Percentiles rank a stretch among this genome's conserved stretches.
Evolutionary conservation across 2,888 invertebrate species (phyloP).

Genomic region (Herminia tarsipennalis): DNA sequence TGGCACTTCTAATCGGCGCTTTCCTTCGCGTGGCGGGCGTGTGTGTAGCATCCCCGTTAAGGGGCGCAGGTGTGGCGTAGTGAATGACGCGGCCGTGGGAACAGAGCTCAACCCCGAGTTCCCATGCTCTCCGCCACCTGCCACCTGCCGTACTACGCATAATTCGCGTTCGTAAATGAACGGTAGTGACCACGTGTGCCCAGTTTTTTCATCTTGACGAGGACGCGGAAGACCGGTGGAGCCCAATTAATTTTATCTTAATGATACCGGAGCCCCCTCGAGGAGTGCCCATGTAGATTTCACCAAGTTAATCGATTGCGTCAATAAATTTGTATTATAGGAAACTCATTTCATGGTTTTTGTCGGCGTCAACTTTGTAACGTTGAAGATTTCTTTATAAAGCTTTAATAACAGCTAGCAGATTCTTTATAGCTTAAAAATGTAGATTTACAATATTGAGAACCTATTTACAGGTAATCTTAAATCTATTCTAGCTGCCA

Average conservation of each 20-base stretch:
- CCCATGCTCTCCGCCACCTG: constrained; percentile 76
- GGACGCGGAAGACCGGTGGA: constrained; percentile 81
- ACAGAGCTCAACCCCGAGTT: constrained; percentile 79
- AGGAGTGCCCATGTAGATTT: constrained; percentile 54
- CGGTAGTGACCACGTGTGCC: constrained; percentile 85
- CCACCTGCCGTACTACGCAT: constrained; percentile 85
- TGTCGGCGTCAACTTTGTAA: constrained; percentile 13
- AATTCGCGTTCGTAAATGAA: constrained; percentile 85
- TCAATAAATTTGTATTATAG: constrained; percentile 44
- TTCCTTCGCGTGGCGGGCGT: constrained; percentile 83
- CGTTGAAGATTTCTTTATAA: too few relatives aligned
- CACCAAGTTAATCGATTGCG: constrained; percentile 68
- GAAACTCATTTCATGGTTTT: constrained; percentile 36
- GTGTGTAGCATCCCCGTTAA: constrained; percentile 81
- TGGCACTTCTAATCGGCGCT: constrained; percentile 71
- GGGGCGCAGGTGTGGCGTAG: constrained; percentile 81
- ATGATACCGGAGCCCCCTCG: constrained; percentile 53
- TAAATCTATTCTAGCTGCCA: too few relatives aligned
- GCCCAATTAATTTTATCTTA: constrained; percentile 79
- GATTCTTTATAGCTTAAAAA: too few relatives aligned
- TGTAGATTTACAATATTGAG: too few relatives aligned
- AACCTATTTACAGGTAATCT: too few relatives aligned
- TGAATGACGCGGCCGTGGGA: constrained; percentile 83
- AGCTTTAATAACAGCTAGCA: neutral
- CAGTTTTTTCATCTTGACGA: constrained; percentile 68